These are phyloP conservation scores for Globia sparganii DNA, from an alignment of 2,888 invertebrate species.

Conservation along the genomic window DNA sequence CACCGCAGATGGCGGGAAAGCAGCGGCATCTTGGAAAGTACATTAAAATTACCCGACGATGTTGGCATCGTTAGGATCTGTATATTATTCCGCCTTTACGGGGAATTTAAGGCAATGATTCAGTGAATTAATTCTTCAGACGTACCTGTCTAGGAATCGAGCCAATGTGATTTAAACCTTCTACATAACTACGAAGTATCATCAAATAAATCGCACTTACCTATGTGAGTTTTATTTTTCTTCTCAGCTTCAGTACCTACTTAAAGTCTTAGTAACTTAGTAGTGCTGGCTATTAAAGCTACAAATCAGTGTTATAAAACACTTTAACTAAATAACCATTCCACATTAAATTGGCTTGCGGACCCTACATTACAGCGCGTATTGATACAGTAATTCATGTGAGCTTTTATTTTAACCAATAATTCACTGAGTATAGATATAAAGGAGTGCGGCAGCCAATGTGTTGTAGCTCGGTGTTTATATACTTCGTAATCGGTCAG, in stretches of 20 bases:
- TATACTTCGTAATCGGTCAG: slow-evolving; percentile 83
- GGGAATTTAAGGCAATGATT: slow-evolving; percentile 47
- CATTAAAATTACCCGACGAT: slow-evolving; percentile 80
- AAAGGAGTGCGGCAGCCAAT: slow-evolving; percentile 74
- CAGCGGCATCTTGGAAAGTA: slow-evolving; percentile 75
- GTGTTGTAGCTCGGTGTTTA: slow-evolving; percentile 74
- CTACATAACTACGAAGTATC: slow-evolving; percentile 1
- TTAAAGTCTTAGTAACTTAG: slow-evolving; percentile 52
- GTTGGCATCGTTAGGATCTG: slow-evolving; percentile 68
- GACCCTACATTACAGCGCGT: slow-evolving; percentile 75
- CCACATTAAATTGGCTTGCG: slow-evolving; percentile 61
- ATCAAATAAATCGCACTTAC: slow-evolving; percentile 1
- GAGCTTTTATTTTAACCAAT: slow-evolving; percentile 84
- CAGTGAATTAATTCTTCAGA: slow-evolving; percentile 50
- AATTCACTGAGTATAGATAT: slow-evolving; percentile 77
- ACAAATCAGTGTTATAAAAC: slow-evolving; percentile 51
- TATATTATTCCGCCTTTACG: slow-evolving; percentile 48
- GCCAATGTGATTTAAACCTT: slow-evolving; percentile 29
- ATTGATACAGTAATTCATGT: slow-evolving; percentile 81
- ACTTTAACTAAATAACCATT: slow-evolving; percentile 59
- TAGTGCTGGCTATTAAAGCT: slow-evolving; percentile 42
- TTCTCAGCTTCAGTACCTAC: slow-evolving; percentile 14
- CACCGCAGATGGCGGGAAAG: slow-evolving; percentile 76
- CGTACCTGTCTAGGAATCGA: slow-evolving; percentile 36
- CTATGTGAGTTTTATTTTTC: slow-evolving; percentile 12